Base-by-base conservation (phyloP, 2,888 invertebrate species). In the Hypercompe scribonia region DNA sequence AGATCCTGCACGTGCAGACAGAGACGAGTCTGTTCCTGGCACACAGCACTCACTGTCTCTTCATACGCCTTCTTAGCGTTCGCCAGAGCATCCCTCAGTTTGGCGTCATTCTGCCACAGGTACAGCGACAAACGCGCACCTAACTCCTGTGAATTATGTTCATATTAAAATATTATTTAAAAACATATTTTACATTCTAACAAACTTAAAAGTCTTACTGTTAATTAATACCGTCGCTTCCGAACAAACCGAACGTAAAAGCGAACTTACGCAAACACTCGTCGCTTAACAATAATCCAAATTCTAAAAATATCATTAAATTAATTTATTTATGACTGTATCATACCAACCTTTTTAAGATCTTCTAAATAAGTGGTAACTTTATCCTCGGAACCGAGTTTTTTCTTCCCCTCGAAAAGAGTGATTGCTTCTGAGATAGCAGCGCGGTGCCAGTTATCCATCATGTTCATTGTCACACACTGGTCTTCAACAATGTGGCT, bases 21-120 rank as follows among this genome's bases (percentile, higher is more conserved):
- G 21, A 84, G 70, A 21, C 77, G 74, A 21, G 78, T 65, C 18
- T 76, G 68, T 18, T 73, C 78, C 24, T 67, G 76, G 46, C 75
- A 79, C 31, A 84, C 83, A n/a, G 50, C 33, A 46, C 46, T 42
- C 63, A 83, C 70, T 3, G 50, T 61, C 0, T 77, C 79, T 4
- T 86, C 84, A 67, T 89, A 88, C 28, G 75, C 76, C 21, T 66
- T 75, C 54, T 78, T 86, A 8, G 84, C 81, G 10, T 72, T 67
- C 0, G 74, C 42, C 3, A 85, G 24, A 0, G 81, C 78, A 28
- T 77, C 80, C 28, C 82, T 78, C 11, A 86, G 71, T 73, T 88
- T 89, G 4, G 78, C 81, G 28, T 87, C 82, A 73, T 89, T 89
- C 64, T 86, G 76, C 65, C 81, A 74, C 28, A 76, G 61, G 73